Conservation (phyloP, 1,140 invertebrate genomes). For the Coptotermes formosanus region DNA sequence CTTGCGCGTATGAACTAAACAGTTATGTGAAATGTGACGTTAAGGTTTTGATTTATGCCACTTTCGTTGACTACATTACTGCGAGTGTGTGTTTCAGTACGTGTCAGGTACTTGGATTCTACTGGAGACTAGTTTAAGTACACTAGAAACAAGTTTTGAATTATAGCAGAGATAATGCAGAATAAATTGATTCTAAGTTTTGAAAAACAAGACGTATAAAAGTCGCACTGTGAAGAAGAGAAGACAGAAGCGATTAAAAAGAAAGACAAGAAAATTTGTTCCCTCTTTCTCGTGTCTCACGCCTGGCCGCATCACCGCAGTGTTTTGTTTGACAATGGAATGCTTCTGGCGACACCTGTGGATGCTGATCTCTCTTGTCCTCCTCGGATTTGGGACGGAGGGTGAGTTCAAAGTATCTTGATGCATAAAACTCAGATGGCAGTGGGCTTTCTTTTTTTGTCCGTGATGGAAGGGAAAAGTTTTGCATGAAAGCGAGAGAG, state of each 20-base stretch:
- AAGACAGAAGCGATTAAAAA: background rate
- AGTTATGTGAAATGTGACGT: background rate
- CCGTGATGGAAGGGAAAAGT: background rate
- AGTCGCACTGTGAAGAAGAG: background rate
- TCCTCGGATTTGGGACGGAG: background rate
- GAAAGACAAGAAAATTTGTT: background rate
- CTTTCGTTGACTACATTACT: background rate
- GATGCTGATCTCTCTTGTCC: slow-evolving; percentile 4
- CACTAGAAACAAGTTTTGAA: background rate
- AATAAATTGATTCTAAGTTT: background rate
- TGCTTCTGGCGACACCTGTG: background rate
- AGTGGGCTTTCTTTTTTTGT: background rate
- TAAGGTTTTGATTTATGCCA: background rate
- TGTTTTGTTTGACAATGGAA: slow-evolving; percentile 9
- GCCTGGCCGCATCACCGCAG: background rate
- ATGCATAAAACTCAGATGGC: slow-evolving; percentile 1
- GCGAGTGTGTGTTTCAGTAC: background rate
- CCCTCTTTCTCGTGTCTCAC: background rate
- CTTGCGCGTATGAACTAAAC: background rate
- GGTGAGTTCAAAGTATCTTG: background rate
- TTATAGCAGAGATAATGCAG: background rate
- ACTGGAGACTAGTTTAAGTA: background rate
- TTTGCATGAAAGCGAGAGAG: background rate
- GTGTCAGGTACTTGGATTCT: background rate
- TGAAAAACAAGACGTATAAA: background rate